These are phyloP conservation scores for Rotaria macrura DNA, from an alignment of 2,888 invertebrate genomes.

Conservation along the genomic window DNA sequence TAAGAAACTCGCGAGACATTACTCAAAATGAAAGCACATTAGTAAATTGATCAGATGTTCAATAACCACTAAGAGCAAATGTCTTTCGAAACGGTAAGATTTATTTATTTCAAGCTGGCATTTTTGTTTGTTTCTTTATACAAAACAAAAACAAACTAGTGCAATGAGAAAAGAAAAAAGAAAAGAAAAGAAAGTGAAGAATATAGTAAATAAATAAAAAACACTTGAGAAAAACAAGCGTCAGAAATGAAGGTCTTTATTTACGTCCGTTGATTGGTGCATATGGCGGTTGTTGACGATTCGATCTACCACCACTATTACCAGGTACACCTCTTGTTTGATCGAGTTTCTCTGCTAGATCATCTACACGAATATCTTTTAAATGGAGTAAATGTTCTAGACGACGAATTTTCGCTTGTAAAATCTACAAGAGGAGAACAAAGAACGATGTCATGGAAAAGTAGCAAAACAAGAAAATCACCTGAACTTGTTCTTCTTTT, in stretches of 20 bases:
- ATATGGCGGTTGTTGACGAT: background rate
- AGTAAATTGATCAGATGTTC: too few relatives aligned
- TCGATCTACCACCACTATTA: background rate
- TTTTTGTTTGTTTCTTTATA: background rate
- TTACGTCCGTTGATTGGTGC: background rate
- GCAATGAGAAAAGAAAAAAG: background rate
- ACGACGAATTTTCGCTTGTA: slow-evolving; percentile 31
- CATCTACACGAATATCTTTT: slow-evolving; percentile 31
- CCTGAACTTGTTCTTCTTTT: slow-evolving; percentile 33
- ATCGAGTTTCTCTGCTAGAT: slow-evolving; percentile 29
- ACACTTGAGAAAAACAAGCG: too few relatives aligned
- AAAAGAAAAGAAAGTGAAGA: background rate
- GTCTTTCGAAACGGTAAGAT: too few relatives aligned
- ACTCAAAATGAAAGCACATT: too few relatives aligned
- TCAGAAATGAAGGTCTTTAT: background rate
- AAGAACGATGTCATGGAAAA: background rate
- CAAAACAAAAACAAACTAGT: background rate
- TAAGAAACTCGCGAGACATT: too few relatives aligned
- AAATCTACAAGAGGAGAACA: background rate
- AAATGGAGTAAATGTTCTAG: slow-evolving; percentile 33
- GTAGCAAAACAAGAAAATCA: background rate
- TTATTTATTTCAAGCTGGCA: too few relatives aligned
- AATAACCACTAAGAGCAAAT: too few relatives aligned
- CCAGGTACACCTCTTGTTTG: background rate
- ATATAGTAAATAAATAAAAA: background rate